Evolutionary conservation across 2,888 invertebrate genomes (phyloP).

Genomic region (Scrobipalpa atriplicella): DNA sequence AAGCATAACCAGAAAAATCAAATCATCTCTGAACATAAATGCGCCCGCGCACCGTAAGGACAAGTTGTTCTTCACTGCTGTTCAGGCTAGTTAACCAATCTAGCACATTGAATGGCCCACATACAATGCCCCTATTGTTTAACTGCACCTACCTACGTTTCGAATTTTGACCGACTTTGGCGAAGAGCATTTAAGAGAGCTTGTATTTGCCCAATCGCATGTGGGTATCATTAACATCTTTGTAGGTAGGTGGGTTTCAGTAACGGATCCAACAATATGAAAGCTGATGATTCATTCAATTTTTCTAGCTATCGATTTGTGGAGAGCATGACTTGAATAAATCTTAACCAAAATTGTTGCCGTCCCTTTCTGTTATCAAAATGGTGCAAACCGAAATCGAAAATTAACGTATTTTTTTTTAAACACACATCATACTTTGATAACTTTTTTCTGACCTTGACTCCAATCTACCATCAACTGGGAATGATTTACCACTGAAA

Average conservation of each 20-base stretch:
- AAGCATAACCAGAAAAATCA: slow-evolving; percentile 21
- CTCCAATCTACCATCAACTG: slow-evolving; percentile 39
- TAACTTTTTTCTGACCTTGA: slow-evolving; percentile 43
- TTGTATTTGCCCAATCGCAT: slow-evolving; percentile 2
- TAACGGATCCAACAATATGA: background rate
- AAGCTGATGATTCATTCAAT: background rate
- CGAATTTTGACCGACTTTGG: slow-evolving; percentile 28
- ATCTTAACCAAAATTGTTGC: no score
- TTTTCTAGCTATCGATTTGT: background rate
- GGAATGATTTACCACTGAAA: slow-evolving; percentile 38
- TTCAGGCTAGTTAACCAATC: slow-evolving; percentile 44
- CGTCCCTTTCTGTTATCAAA: no score
- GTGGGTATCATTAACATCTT: slow-evolving; percentile 5
- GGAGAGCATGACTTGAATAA: no score
- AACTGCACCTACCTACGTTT: slow-evolving; percentile 16
- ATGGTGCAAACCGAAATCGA: no score
- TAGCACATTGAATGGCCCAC: slow-evolving; percentile 43
- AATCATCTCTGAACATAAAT: slow-evolving; percentile 18
- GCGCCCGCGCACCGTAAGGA: slow-evolving; percentile 13
- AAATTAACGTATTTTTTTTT: no score
- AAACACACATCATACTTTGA: no score
- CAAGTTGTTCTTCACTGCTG: slow-evolving; percentile 27
- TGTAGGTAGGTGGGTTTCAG: slow-evolving; percentile 8
- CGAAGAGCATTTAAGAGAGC: slow-evolving; percentile 15
- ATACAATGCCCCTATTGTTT: slow-evolving; percentile 48